phyloP scores from a whole-genome alignment of 2,888 invertebrate species.

The Cremastinae sp. region DNA sequence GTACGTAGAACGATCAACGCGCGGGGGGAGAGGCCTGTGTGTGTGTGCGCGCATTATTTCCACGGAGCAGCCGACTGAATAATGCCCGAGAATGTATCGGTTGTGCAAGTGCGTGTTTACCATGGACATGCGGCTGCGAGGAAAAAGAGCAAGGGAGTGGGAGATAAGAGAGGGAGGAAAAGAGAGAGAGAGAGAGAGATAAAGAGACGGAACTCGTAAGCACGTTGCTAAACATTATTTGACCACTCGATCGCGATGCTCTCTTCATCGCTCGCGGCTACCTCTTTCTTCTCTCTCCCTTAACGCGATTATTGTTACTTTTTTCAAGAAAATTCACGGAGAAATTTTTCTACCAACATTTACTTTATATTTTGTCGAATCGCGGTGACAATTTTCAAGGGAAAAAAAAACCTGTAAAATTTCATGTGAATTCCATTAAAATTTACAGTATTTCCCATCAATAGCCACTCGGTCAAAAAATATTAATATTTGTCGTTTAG shows the following conservation, averaged over 20 bases:
- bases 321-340: too few species aligned
- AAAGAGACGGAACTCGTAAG: conserved; percentile 17
- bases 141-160: background rate
- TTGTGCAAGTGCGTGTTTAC: too few species aligned
- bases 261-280: conserved; percentile 10
- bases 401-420: too few species aligned
- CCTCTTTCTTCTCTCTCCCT: background rate
- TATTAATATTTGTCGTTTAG: too few species aligned
- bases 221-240: conserved; percentile 52
- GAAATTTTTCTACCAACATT: too few species aligned
- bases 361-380: too few species aligned
- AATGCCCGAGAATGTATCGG: background rate
- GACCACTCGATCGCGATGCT: conserved; percentile 48
- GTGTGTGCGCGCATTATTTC: background rate
- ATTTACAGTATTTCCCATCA: too few species aligned
- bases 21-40: too few species aligned
- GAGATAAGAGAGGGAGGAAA: conserved; percentile 4
- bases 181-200: conserved; percentile 26
- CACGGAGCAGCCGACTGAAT: conserved; percentile 4
- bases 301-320: too few species aligned
- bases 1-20: background rate
- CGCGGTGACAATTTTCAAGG: too few species aligned
- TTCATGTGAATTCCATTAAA: too few species aligned
- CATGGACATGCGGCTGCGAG: background rate
- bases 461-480: too few species aligned